Evolutionary conservation across 2,113 vertebrate species (phyloP), one percentile per base, ranked within the genome.

Genomic region (Centropus bengalensis): DNA sequence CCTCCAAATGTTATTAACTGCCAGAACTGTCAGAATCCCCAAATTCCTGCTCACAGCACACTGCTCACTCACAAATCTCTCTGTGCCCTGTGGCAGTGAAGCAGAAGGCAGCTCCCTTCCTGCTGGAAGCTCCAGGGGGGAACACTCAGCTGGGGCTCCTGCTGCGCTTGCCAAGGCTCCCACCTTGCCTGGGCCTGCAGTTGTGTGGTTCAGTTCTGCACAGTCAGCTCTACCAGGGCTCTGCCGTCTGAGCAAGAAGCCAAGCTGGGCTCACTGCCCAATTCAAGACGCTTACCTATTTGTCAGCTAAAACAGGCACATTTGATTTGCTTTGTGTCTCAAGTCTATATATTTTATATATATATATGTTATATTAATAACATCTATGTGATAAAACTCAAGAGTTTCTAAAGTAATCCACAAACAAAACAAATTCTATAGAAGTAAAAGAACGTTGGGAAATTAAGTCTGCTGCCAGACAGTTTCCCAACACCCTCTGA

Each of bases 51-150:
- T 64, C 32, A 68, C 32, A 70, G 56, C 52, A 84, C 16, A 30
- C 9, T 0, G 2, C 23, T 40, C 32, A 81, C 47, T 40, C 80
- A 44, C 42, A 81, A 45, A 78, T 30, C 26, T 51, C 69, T 15
- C n/a, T 14, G 10, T 68, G 80, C 44, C 36, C 30, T 18, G 15
- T 2, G 3, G 49, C 49, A 78, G 32, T 0, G 32, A 92, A 71
- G 63, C 54, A 63, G 42, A 42, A 0, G 0, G 33, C 44, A 83
- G 32, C 27, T 70, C 27, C 52, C 0, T 0, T 56, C 42, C 74
- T 0, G 2, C 36, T 27, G 8, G 3, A n/a, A n/a, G 47, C 36
- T 45, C 28, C 64, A 56, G 13, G 4, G 26, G 38, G 89, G 42
- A 62, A 63, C 28, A 28, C 18, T 28, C 75, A 82, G 40, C 13